Conservation (phyloP, 2,797 vertebrate genomes). For the Uromys caudimaculatus region DNA sequence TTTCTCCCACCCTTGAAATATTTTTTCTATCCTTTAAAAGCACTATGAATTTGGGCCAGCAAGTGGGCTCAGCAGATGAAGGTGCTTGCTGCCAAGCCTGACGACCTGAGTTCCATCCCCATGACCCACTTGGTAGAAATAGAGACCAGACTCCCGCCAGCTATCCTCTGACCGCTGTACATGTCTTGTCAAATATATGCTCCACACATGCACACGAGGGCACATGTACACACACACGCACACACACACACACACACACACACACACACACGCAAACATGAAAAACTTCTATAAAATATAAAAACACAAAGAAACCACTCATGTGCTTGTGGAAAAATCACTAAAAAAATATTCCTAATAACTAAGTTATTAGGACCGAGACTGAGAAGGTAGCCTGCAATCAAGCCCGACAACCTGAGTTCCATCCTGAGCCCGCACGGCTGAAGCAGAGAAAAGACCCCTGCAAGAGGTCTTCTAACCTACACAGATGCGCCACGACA, state of each 20-base stretch:
- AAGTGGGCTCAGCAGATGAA: not conserved
- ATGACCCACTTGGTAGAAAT: not conserved
- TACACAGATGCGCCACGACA: not conserved
- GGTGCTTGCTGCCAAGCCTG: not conserved
- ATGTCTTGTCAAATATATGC: too few relatives aligned
- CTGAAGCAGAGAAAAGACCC: not conserved
- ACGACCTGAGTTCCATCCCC: not conserved
- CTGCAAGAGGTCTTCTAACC: not conserved
- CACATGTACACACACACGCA: not conserved
- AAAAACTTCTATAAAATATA: not conserved
- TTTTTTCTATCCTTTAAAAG: not conserved
- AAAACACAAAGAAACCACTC: not conserved
- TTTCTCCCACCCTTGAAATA: not conserved
- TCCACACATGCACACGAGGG: not conserved
- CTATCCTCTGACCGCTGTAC: not conserved
- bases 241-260: not conserved
- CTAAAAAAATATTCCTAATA: conserved; percentile 23
- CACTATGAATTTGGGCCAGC: too few relatives aligned
- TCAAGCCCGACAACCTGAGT: not conserved
- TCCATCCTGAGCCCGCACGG: not conserved
- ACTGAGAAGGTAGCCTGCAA: not conserved
- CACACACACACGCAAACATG: not conserved
- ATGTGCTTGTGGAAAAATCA: not conserved
- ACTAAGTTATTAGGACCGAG: too few relatives aligned
- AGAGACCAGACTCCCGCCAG: not conserved